These are phyloP conservation scores for Operophtera brumata DNA, from an alignment of 2,888 invertebrate species.

Conservation along the genomic window DNA sequence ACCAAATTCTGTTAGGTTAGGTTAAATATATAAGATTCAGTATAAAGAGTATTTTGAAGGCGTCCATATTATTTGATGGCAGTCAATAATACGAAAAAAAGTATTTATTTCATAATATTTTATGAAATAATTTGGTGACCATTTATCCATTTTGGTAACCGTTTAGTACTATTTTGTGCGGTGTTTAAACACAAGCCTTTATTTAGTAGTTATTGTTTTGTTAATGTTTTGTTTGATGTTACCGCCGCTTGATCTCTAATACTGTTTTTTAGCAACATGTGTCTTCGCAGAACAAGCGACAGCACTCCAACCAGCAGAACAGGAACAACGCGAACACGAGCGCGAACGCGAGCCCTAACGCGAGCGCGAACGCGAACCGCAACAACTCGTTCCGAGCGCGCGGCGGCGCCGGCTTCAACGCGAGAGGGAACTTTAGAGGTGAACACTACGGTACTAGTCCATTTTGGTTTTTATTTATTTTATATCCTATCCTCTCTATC, in stretches of 20 bases:
- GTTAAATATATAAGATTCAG: too few relatives aligned
- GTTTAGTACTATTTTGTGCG: too few relatives aligned
- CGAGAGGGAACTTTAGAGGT: constrained; percentile 70
- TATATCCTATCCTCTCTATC: background rate
- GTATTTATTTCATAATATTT: too few relatives aligned
- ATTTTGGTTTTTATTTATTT: background rate
- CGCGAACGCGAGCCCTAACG: constrained; percentile 39
- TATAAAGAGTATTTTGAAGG: too few relatives aligned
- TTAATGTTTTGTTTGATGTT: background rate
- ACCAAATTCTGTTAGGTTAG: too few relatives aligned
- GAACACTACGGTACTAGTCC: constrained; percentile 19
- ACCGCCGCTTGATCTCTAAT: constrained; percentile 8
- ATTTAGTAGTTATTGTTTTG: too few relatives aligned
- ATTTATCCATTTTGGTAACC: too few relatives aligned
- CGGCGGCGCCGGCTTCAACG: constrained; percentile 57
- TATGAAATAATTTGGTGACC: too few relatives aligned
- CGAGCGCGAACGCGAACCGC: constrained; percentile 43
- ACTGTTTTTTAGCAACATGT: constrained; percentile 20
- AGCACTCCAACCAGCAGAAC: constrained; percentile 63
- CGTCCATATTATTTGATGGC: too few relatives aligned
- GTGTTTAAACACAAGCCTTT: too few relatives aligned
- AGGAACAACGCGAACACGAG: constrained; percentile 38
- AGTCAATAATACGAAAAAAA: too few relatives aligned
- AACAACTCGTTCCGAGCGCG: constrained; percentile 61
- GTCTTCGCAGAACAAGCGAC: constrained; percentile 64